phyloP scores from a whole-genome alignment of 2,888 invertebrate genomes.

The Nebria salina region DNA sequence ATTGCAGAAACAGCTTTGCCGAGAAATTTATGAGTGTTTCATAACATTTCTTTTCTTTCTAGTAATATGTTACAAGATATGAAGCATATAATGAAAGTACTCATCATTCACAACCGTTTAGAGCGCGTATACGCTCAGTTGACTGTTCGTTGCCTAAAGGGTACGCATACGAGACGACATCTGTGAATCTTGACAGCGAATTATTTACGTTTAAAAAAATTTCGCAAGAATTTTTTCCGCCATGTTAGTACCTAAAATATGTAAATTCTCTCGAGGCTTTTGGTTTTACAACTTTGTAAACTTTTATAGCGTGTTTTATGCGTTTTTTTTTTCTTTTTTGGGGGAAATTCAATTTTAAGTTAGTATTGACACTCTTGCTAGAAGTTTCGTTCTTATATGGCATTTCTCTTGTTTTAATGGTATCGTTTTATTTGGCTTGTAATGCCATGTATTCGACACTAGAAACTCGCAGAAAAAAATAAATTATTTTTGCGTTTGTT shows the following conservation, averaged over 20 bases:
- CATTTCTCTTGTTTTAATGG: slow-evolving; percentile 20
- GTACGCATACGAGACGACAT: not conserved
- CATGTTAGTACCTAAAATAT: slow-evolving; percentile 30
- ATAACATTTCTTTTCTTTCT: slow-evolving; percentile 12
- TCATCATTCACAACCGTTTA: slow-evolving; percentile 38
- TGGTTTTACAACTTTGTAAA: slow-evolving; percentile 39
- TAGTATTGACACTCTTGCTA: slow-evolving; percentile 33
- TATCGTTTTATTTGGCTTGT: slow-evolving; percentile 19
- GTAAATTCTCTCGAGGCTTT: slow-evolving; percentile 25
- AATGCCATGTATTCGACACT: not conserved
- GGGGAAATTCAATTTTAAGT: slow-evolving; percentile 40
- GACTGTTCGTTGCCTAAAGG: not conserved
- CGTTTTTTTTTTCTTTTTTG: slow-evolving; percentile 31
- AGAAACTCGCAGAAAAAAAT: not conserved
- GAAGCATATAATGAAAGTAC: slow-evolving; percentile 35
- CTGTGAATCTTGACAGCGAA: slow-evolving; percentile 24
- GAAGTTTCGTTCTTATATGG: slow-evolving; percentile 34
- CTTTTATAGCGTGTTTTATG: slow-evolving; percentile 35
- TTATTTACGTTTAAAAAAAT: slow-evolving; percentile 20
- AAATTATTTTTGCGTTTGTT: not conserved
- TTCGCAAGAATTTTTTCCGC: slow-evolving; percentile 18
- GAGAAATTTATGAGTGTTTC: slow-evolving; percentile 19
- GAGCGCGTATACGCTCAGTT: not conserved
- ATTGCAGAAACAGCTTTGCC: not conserved
- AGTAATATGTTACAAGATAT: slow-evolving; percentile 27